Evolutionary conservation across 2,113 vertebrate genomes (phyloP).

Genomic region (Salvelinus fontinalis): DNA sequence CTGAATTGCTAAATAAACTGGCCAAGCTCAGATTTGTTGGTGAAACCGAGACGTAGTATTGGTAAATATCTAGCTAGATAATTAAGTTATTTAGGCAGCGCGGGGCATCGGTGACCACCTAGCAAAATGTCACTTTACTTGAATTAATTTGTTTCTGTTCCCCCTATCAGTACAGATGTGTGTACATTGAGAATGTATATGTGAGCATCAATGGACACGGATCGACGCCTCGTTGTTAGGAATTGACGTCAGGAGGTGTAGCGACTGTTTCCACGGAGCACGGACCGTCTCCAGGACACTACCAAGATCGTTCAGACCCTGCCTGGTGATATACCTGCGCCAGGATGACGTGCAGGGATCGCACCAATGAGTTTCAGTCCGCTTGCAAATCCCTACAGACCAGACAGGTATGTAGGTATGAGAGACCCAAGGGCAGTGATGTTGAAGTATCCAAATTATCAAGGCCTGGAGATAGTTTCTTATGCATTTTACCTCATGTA

Average conservation of each 20-base stretch:
- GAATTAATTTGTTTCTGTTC: too few relatives aligned
- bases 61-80: too few relatives aligned
- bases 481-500: neutral
- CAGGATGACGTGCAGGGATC: slow-evolving; percentile 90
- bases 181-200: slow-evolving; percentile 14
- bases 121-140: too few relatives aligned
- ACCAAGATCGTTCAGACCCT: neutral
- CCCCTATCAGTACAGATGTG: neutral
- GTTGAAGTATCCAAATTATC: neutral
- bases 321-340: slow-evolving; percentile 20
- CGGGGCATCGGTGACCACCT: too few relatives aligned
- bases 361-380: slow-evolving; percentile 90
- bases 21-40: too few relatives aligned
- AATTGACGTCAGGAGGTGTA: neutral
- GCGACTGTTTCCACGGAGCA: neutral
- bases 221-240: neutral
- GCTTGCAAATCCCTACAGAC: slow-evolving; percentile 93
- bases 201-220: slow-evolving; percentile 15
- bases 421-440: neutral
- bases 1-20: too few relatives aligned
- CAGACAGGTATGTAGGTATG: slow-evolving; percentile 77
- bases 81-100: too few relatives aligned
- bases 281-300: neutral
- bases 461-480: neutral
- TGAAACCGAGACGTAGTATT: too few relatives aligned